Evolutionary conservation across 2,888 invertebrate genomes (phyloP).

Genomic region (Xanthorhoe spadicearia): DNA sequence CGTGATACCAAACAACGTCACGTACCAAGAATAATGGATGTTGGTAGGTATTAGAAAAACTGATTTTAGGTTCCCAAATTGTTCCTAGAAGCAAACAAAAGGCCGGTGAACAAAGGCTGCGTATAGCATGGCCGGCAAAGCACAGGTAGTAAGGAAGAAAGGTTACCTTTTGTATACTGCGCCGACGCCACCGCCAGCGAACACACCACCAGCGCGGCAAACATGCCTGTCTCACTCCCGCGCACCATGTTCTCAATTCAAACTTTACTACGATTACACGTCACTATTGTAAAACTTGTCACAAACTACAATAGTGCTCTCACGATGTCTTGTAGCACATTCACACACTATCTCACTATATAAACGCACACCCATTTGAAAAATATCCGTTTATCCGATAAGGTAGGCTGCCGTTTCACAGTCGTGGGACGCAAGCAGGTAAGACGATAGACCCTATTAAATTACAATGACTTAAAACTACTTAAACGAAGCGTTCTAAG

Average conservation of each 20-base stretch:
- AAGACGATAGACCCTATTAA: conserved; percentile 80
- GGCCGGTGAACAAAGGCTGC: conserved; percentile 70
- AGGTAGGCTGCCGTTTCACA: conserved; percentile 77
- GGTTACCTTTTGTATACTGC: conserved; percentile 79
- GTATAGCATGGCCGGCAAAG: conserved; percentile 53
- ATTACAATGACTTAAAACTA: conserved; percentile 81
- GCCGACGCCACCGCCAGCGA: conserved; percentile 74
- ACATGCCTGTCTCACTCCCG: conserved; percentile 70
- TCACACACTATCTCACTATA: conserved; percentile 81
- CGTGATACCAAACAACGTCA: conserved; percentile 40
- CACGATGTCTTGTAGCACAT: conserved; percentile 74
- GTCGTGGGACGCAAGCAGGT: conserved; percentile 82
- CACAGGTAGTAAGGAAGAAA: conserved; percentile 74
- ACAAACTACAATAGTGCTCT: conserved; percentile 69
- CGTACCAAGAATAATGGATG: conserved; percentile 19
- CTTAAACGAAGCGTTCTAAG: conserved; percentile 62
- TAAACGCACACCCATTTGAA: conserved; percentile 83
- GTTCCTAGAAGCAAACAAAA: conserved; percentile 63
- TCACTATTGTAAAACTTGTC: conserved; percentile 78
- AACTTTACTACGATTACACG: conserved; percentile 73
- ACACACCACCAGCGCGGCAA: conserved; percentile 71
- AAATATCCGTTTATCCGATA: conserved; percentile 83
- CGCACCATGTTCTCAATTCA: conserved; percentile 68
- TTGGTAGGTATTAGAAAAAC: background rate
- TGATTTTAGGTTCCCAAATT: conserved; percentile 21